Evolutionary conservation across 37 sponge, comb jelly and placozoan genomes (phyloP).

Genomic region (Bolinopsis microptera): DNA sequence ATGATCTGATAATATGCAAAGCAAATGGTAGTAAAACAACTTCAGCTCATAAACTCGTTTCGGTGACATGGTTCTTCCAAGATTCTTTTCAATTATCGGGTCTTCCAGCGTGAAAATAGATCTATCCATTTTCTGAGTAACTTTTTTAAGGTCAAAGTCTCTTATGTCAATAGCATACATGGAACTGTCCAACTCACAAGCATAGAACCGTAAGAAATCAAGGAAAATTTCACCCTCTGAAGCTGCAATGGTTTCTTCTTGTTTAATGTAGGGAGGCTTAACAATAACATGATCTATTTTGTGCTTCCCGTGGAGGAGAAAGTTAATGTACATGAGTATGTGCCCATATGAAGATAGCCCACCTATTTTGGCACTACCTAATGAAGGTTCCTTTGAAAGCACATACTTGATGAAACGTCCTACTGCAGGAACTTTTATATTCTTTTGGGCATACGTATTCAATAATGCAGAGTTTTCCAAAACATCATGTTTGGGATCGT

Average conservation of each 20-base stretch:
- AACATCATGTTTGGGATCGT: background rate
- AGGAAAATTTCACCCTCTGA: conserved; percentile 57
- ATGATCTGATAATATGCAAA: background rate
- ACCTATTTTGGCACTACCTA: conserved; percentile 29
- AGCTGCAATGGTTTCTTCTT: conserved; percentile 19
- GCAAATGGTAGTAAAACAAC: conserved; percentile 6
- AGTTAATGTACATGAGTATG: conserved; percentile 33
- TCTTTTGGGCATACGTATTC: conserved; percentile 21
- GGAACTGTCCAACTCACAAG: conserved; percentile 50
- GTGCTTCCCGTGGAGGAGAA: conserved; percentile 4
- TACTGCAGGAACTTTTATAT: background rate
- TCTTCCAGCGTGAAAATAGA: conserved; percentile 7
- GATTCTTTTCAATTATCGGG: conserved; percentile 57
- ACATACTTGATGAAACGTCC: conserved; percentile 56
- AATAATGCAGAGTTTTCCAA: conserved; percentile 29
- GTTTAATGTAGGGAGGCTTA: background rate
- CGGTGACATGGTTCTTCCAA: conserved; percentile 27
- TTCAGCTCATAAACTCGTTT: background rate
- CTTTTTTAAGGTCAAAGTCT: background rate
- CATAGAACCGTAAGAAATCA: conserved; percentile 39
- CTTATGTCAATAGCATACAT: conserved; percentile 32
- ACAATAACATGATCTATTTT: background rate
- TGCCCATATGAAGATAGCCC: conserved; percentile 23
- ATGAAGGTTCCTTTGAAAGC: background rate
- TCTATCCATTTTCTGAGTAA: background rate